phyloP scores from a whole-genome alignment of 2,797 vertebrate species.

The Paedocypris micromegethes region DNA sequence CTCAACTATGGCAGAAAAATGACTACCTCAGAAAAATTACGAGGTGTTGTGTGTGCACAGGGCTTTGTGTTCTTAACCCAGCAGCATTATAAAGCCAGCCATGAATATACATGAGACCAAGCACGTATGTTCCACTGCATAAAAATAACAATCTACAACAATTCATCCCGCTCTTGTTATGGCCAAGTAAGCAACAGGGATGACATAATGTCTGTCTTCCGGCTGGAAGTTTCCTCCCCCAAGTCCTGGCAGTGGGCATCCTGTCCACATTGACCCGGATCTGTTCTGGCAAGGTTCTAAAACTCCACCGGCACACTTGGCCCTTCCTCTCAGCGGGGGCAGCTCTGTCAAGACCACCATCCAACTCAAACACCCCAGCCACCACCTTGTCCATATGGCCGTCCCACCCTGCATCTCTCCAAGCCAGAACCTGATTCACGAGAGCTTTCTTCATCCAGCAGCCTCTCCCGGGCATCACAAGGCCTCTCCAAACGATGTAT shows the following conservation, averaged over 20 bases:
- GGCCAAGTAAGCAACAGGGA: slow-evolving; percentile 29
- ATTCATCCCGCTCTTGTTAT: slow-evolving; percentile 1
- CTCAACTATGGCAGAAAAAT: too few relatives aligned
- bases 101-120: not conserved
- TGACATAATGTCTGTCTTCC: slow-evolving; percentile 17
- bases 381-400: slow-evolving; percentile 52
- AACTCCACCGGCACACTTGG: slow-evolving; percentile 35
- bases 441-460: slow-evolving; percentile 32
- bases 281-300: slow-evolving; percentile 36
- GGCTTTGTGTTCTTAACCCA: too few relatives aligned
- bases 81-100: too few relatives aligned
- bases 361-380: slow-evolving; percentile 50
- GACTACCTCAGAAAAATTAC: too few relatives aligned
- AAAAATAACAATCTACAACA: not conserved
- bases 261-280: slow-evolving; percentile 38
- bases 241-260: slow-evolving; percentile 27
- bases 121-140: not conserved
- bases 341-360: slow-evolving; percentile 44
- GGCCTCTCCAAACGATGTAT: slow-evolving; percentile 54
- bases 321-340: slow-evolving; percentile 45
- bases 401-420: slow-evolving; percentile 41
- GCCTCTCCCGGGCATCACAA: slow-evolving; percentile 44
- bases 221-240: slow-evolving; percentile 25
- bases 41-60: too few relatives aligned
- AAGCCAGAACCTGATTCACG: slow-evolving; percentile 36